Base-by-base conservation (phyloP, 2,888 invertebrate species). In the Sphaerophoria rueppellii region DNA sequence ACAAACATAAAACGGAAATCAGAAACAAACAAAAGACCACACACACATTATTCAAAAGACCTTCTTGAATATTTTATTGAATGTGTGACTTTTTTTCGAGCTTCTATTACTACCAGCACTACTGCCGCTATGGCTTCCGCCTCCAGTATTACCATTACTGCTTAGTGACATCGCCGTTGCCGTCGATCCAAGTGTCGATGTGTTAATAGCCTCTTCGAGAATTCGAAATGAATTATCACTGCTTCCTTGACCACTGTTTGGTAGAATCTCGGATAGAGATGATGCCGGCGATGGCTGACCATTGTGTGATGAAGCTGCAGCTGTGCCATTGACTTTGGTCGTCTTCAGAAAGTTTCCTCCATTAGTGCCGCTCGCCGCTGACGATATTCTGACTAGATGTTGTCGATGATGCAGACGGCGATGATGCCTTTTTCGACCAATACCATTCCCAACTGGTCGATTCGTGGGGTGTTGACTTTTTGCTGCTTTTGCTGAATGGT, bases 21-120 rank as follows among this genome's bases (percentile, higher is more conserved):
- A 43, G 11, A 12, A 43, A 7, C 4, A 43, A 9, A 43, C 5
- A 11, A 60, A 32, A 58, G 57, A 12, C 48, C 34, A 2, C 54
- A 43, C 50, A 61, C 55, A 16, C 55, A 12, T 11, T 11, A 11
- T 74, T 94, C 93, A 95, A 93, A 96, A 96, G 90, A 96, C 95
- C 93, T 96, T 96, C 88, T 94, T 96, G 90, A 96, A 94, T 90
- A 96, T 94, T 92, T 95, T 95, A 91, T 95, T 96, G 87, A 96
- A 93, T 89, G 95, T 94, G 89, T 95, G 94, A 88, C 93, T 93
- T 90, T 95, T 95, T 89, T 94, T 94, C 87, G 87, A 76, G 78
- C 80, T 88, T 74, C 88, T 88, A 88, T 88, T 88, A 85, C 90
- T 90, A 85, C 89, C 89, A 61, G 89, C 88, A 86, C 90, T 90